These are phyloP conservation scores for Echinometra lucunter DNA, from an alignment of 53 echinoderm and acorn worm genomes.

Conservation along the genomic window DNA sequence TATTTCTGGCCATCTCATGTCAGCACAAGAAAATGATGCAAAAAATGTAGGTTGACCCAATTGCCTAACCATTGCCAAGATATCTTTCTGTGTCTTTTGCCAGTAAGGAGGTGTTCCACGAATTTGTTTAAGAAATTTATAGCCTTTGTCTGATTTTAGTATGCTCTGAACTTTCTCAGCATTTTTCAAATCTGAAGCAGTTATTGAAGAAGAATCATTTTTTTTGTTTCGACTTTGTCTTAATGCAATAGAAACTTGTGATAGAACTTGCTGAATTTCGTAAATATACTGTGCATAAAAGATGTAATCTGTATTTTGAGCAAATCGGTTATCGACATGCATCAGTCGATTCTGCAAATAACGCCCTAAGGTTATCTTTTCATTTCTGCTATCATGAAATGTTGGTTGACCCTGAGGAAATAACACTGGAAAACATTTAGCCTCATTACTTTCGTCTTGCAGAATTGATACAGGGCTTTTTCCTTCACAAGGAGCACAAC, in stretches of 20 bases:
- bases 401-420: slow-evolving; percentile 81
- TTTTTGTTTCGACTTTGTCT: slow-evolving; percentile 72
- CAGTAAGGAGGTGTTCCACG: slow-evolving; percentile 82
- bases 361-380: slow-evolving; percentile 70
- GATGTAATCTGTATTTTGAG: slow-evolving; percentile 76
- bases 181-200: slow-evolving; percentile 68
- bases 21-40: slow-evolving; percentile 75
- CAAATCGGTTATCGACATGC: slow-evolving; percentile 82
- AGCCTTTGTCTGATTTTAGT: too few species aligned
- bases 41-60: slow-evolving; percentile 79
- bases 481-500: slow-evolving; percentile 81
- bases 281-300: slow-evolving; percentile 85
- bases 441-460: slow-evolving; percentile 74
- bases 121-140: slow-evolving; percentile 74
- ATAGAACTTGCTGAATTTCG: slow-evolving; percentile 79
- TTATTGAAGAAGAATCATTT: slow-evolving; percentile 52
- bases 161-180: too few species aligned
- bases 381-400: slow-evolving; percentile 72
- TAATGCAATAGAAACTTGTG: slow-evolving; percentile 85
- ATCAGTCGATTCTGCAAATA: slow-evolving; percentile 84
- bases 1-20: slow-evolving; percentile 76
- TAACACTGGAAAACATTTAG: slow-evolving; percentile 74
- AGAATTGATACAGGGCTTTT: slow-evolving; percentile 77
- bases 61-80: slow-evolving; percentile 78
- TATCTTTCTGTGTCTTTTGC: slow-evolving; percentile 75